Evolutionary conservation across 1,140 invertebrate species (phyloP).

Genomic region (Holcopasites calliopsidis): DNA sequence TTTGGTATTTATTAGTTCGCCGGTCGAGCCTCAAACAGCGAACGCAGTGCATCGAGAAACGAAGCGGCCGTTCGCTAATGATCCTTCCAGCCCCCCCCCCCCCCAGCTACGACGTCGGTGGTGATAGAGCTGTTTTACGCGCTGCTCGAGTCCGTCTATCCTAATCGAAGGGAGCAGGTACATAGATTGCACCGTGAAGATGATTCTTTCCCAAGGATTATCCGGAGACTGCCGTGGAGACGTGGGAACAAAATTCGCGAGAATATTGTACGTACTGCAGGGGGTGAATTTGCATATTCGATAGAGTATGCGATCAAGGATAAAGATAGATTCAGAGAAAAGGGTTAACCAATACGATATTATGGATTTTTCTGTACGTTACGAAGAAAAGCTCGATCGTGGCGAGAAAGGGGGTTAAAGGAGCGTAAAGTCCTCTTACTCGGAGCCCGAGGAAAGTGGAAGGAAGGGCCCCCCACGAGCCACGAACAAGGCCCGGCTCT

Average conservation of each 20-base stretch:
- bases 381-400: not conserved
- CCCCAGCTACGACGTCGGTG: conserved; percentile 9
- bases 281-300: too few species aligned
- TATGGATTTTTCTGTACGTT: not conserved
- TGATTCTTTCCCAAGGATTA: too few species aligned
- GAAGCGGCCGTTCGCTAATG: conserved; percentile 25
- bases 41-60: not conserved
- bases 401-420: conserved; percentile 19
- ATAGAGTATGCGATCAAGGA: too few species aligned
- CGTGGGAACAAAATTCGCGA: too few species aligned
- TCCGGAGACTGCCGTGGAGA: too few species aligned
- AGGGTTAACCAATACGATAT: too few species aligned
- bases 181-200: too few species aligned
- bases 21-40: not conserved
- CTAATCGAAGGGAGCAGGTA: not conserved
- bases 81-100: conserved; percentile 5
- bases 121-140: conserved; percentile 39
- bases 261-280: too few species aligned
- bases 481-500: conserved; percentile 63
- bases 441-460: conserved; percentile 59
- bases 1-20: too few species aligned
- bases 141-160: not conserved
- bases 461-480: conserved; percentile 73
- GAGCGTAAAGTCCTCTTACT: conserved; percentile 19
- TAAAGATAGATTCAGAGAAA: too few species aligned